Evolutionary conservation across 2,888 invertebrate genomes (phyloP).

Genomic region (Graphium colonna): DNA sequence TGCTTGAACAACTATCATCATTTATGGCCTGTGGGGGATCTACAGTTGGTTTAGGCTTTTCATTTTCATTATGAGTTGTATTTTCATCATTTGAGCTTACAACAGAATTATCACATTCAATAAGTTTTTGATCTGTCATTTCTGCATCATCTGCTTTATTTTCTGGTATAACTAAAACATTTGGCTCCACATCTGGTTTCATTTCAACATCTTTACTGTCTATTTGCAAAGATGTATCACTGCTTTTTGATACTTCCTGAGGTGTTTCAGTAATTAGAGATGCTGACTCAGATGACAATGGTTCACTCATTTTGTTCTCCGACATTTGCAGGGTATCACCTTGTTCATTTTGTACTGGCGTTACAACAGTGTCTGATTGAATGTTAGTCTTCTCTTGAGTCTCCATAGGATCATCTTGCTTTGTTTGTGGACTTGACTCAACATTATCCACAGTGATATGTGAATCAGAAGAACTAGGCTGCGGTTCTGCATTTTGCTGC

Average conservation of each 20-base stretch:
- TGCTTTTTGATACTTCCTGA: constrained; percentile 2
- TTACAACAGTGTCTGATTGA: constrained; percentile 57
- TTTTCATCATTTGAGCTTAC: constrained; percentile 33
- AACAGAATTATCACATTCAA: constrained; percentile 38
- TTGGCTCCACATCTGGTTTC: constrained; percentile 27
- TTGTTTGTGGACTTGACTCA: constrained; percentile 67
- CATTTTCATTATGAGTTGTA: constrained; percentile 33
- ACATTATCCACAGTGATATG: constrained; percentile 65
- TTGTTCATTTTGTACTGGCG: constrained; percentile 49
- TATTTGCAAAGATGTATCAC: neutral
- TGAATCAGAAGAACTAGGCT: constrained; percentile 64
- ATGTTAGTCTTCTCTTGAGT: constrained; percentile 48
- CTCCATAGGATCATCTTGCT: constrained; percentile 60
- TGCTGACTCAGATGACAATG: neutral
- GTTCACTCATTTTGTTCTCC: constrained; percentile 37
- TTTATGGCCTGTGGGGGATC: constrained; percentile 36
- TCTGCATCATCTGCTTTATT: constrained; percentile 70
- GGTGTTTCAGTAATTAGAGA: neutral
- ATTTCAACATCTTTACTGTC: constrained; percentile 21
- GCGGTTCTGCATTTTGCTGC: constrained; percentile 52
- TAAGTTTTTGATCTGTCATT: constrained; percentile 62
- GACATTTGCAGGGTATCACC: constrained; percentile 34
- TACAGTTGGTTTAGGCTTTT: constrained; percentile 21
- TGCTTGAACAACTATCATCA: constrained; percentile 64
- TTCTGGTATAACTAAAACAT: constrained; percentile 57